Conservation (phyloP, 2,888 invertebrate species). For the Trisateles emortualis region DNA sequence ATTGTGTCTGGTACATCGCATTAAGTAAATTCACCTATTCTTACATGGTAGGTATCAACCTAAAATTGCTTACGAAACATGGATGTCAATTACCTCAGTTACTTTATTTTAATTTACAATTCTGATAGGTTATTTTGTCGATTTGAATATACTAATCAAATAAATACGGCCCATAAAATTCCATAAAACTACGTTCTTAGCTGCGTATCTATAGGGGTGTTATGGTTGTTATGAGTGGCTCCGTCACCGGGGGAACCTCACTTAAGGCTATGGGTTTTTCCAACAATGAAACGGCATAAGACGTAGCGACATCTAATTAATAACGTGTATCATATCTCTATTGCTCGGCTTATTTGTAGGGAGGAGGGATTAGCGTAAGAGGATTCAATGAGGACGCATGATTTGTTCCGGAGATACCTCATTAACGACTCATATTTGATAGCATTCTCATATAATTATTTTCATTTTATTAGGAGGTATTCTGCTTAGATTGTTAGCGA, state of each 20-base stretch:
- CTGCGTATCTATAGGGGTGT: background rate
- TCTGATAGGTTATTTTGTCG: no score
- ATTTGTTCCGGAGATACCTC: conserved; percentile 74
- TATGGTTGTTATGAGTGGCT: conserved; percentile 6
- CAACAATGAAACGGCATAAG: conserved; percentile 83
- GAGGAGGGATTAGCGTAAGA: conserved; percentile 77
- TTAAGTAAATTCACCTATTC: no score
- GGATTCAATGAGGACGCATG: conserved; percentile 80
- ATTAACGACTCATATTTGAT: conserved; percentile 71
- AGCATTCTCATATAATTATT: conserved; percentile 58
- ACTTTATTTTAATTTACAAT: no score
- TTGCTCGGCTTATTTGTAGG: conserved; percentile 76
- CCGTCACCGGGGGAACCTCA: conserved; percentile 60
- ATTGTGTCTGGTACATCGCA: no score
- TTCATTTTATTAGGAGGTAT: conserved; percentile 20
- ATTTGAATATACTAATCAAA: no score
- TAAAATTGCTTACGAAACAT: no score
- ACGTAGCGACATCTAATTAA: conserved; percentile 85
- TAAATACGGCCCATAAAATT: background rate
- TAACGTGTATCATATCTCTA: conserved; percentile 86
- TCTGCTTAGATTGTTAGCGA: conserved; percentile 14
- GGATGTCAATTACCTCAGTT: no score
- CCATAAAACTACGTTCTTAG: background rate
- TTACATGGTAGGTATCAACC: no score
- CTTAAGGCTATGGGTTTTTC: conserved; percentile 70